These are phyloP conservation scores for Nudaria mundana DNA, from an alignment of 2,888 invertebrate genomes.

Conservation along the genomic window DNA sequence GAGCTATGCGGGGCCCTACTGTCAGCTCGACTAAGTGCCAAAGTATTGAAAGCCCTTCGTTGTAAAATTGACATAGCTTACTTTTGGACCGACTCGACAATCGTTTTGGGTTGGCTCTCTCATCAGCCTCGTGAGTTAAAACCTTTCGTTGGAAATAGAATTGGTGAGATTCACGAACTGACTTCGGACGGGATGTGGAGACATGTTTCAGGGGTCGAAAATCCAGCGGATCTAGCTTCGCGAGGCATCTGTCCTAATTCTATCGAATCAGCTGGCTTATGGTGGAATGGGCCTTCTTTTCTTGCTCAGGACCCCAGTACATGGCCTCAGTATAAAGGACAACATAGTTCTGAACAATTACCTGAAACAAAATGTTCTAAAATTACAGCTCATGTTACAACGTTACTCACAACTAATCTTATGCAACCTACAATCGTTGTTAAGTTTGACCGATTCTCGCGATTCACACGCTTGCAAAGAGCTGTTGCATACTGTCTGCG, in stretches of 20 bases:
- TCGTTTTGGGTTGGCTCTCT: background rate
- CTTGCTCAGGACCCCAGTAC: background rate
- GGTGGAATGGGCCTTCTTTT: constrained; percentile 7
- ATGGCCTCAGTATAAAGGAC: background rate
- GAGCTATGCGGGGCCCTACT: background rate
- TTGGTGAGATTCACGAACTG: background rate
- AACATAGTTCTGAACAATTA: background rate
- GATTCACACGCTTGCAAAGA: background rate
- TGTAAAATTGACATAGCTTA: background rate
- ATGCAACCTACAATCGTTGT: background rate
- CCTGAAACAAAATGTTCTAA: no score
- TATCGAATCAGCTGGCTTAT: background rate
- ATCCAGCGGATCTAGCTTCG: constrained; percentile 5
- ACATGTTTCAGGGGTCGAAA: background rate
- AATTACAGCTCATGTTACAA: background rate
- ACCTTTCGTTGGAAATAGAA: background rate
- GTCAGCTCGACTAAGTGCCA: background rate
- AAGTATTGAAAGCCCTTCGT: background rate
- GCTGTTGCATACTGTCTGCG: background rate
- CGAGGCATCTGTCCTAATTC: constrained; percentile 3
- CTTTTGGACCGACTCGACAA: background rate
- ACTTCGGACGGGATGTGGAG: background rate
- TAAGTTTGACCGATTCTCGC: background rate
- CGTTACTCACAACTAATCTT: background rate
- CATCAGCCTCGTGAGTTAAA: constrained; percentile 1